phyloP scores from a whole-genome alignment of 2,797 vertebrate species.

The Threskiornis aethiopicus region DNA sequence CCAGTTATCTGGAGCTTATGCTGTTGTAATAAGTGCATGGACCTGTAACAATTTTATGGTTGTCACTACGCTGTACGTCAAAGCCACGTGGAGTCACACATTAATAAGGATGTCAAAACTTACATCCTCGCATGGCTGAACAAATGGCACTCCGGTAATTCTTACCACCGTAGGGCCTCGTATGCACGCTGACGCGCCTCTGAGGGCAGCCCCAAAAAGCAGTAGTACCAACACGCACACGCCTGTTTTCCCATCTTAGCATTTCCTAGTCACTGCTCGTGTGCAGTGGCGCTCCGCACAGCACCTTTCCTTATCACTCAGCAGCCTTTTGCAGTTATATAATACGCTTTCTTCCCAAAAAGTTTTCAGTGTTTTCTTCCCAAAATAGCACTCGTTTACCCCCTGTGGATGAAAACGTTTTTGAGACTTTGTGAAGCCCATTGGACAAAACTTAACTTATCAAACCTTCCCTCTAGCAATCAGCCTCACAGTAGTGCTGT shows the following conservation, averaged over 20 bases:
- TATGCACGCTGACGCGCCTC: not conserved
- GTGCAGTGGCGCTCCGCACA: not conserved
- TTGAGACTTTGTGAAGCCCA: not conserved
- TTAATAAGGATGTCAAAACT: not conserved
- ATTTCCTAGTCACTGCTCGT: not conserved
- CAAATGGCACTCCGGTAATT: not conserved
- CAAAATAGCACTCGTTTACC: not conserved
- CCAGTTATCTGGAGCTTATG: not conserved
- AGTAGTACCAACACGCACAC: not conserved
- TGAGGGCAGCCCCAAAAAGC: not conserved
- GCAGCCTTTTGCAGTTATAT: not conserved
- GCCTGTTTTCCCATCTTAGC: not conserved
- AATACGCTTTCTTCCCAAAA: not conserved
- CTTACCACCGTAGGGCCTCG: not conserved
- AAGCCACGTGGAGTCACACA: not conserved
- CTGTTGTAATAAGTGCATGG: not conserved
- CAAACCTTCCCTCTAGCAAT: conserved; percentile 12
- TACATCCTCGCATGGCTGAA: not conserved
- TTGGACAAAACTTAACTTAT: not conserved
- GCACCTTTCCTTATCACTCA: not conserved
- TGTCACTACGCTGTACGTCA: not conserved
- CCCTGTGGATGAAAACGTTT: not conserved
- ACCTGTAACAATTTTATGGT: not conserved
- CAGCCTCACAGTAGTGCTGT: not conserved
- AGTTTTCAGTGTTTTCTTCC: conserved; percentile 3